These are phyloP conservation scores for Plotosus lineatus DNA, from an alignment of 2,113 vertebrate genomes.

Conservation along the genomic window DNA sequence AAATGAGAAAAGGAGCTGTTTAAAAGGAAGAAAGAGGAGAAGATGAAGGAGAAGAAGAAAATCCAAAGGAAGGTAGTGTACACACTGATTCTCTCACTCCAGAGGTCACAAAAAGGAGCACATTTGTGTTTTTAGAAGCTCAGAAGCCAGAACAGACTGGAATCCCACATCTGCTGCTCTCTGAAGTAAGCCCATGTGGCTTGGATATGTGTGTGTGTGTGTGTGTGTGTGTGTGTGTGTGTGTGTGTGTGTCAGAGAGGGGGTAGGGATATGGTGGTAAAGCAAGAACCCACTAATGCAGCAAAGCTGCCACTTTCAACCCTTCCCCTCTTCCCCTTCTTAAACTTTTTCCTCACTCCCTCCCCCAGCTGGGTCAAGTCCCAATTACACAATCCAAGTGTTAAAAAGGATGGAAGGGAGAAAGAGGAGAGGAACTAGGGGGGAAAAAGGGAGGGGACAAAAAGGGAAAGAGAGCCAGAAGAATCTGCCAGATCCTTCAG, in stretches of 20 bases:
- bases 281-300: slow-evolving; percentile 19
- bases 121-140: slow-evolving; percentile 61
- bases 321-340: slow-evolving; percentile 50
- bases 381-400: slow-evolving; percentile 73
- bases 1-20: background rate
- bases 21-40: background rate
- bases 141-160: slow-evolving; percentile 61
- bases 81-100: slow-evolving; percentile 53
- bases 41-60: background rate
- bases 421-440: slow-evolving; percentile 24
- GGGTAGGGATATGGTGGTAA: background rate
- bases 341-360: slow-evolving; percentile 35
- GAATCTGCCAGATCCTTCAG: slow-evolving; percentile 63
- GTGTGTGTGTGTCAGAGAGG: background rate
- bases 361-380: slow-evolving; percentile 55
- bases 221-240: slow-evolving; percentile 9
- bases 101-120: slow-evolving; percentile 62
- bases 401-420: slow-evolving; percentile 44
- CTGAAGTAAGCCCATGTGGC: slow-evolving; percentile 72
- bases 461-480: slow-evolving; percentile 55
- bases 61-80: slow-evolving; percentile 2
- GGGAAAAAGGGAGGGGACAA: slow-evolving; percentile 43
- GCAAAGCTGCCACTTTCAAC: slow-evolving; percentile 55
- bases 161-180: slow-evolving; percentile 79
- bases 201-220: slow-evolving; percentile 38